Base-by-base conservation (phyloP, 92 coral and sea anemone genomes). In the Micromussa lordhowensis region DNA sequence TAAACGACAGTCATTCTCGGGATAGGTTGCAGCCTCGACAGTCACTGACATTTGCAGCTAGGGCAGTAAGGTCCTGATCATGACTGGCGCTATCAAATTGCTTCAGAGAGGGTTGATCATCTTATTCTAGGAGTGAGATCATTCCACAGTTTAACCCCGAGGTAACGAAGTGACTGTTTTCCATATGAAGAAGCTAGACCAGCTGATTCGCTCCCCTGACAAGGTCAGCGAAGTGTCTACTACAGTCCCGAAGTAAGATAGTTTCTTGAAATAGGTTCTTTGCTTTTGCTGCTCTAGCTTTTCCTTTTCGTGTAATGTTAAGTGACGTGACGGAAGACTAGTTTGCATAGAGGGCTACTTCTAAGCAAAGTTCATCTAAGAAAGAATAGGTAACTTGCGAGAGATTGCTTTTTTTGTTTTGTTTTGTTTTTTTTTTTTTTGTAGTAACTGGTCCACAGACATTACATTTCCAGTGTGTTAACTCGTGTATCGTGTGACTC, bases 171-270 rank as follows among this genome's bases (percentile, higher is more conserved):
- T 36, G 2, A 36, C 2, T 36, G 40, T 36, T 36, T 36, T 36
- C 40, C 40, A 36, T 36, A 5, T 94, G 15, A 88, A 80, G 71
- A 87, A 78, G 68, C 72, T 95, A 64, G 98, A 95, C 81, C 77
- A 66, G 13, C 82, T 93, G 74, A 95, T 95, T n/a, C 91, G 98
- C 77, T 95, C 98, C 31, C 98, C 98, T 18, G 98, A 95, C 55
- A 94, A 85, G 61, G 88, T 93, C 72, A 91, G 91, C 32, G 96
- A 91, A 13, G 89, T 82, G 29, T 26, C 75, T 21, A 55, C 94
- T 28, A 71, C 85, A 4, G 77, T 71, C n/a, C 84, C 88, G 30
- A 86, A 75, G 89, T 86, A 78, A 71, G 81, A 15, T 53, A 17
- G n/a, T 26, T 31, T 72, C 44, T 21, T 30, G 0, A 31, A 17